Base-by-base conservation (phyloP, 2,113 vertebrate genomes). In the Lasiurus borealis region DNA sequence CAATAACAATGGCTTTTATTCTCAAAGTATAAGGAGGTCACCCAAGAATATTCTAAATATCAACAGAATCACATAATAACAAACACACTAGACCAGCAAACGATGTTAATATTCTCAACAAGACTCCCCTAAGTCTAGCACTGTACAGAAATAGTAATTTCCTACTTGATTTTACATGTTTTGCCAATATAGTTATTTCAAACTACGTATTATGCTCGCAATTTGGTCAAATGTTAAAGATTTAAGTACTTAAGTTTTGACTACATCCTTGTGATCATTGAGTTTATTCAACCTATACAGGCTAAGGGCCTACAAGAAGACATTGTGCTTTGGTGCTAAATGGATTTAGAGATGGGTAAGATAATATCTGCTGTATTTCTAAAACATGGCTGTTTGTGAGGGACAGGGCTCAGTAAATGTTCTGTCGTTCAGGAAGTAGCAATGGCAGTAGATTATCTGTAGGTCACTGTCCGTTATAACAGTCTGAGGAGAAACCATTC, bases 1-100 rank as follows among this genome's bases (percentile, higher is more conserved):
- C 50, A 95, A 89, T 97, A 91, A 93, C 93, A 90, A 83, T 83
- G 40, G 46, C 86, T 88, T 85, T 96, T 95, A 77, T 73, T 94
- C 57, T 92, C 9, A 95, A 93, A 27, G 23, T 90, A 25, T 86
- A 92, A 93, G 25, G 9, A 77, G 7, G 68, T 88, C 62, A 93
- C 36, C 31, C n/a, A 97, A 92, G 44, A 85, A 81, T 83, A 48
- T 72, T 96, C 16, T 92, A 90, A 75, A 92, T 85, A 92, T 78
- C 90, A 95, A 4, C 0, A 25, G 23, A 89, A 27, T 82, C 34
- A 85, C 29, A 71, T 71, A 91, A 88, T 85, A 90, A 90, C 40
- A 89, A 92, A 77, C 57, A 2, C 19, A 40, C 19, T 75, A 85
- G 64, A 50, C 12, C 83, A 27, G 31, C 34, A 52, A n/a, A 91